A percentile compares a stretch with the other conserved stretches of the same genome.
These are phyloP conservation scores for Elegia similella DNA, from an alignment of 2,888 invertebrate species.

Conservation along the genomic window DNA sequence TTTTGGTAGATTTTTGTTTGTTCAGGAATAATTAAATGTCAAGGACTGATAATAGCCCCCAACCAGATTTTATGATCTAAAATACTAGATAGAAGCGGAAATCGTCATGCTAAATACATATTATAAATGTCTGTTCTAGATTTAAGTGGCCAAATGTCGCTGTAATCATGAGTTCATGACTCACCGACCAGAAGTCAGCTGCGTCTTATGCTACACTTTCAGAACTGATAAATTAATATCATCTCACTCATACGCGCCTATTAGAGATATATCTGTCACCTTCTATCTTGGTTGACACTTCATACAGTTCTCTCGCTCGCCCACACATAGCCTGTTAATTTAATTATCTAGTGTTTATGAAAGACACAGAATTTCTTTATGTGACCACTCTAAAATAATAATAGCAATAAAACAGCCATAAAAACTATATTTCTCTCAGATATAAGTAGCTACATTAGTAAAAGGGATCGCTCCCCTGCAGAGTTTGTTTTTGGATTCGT, in stretches of 20 bases:
- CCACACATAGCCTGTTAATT: slow-evolving; percentile 67
- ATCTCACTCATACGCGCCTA: slow-evolving; percentile 54
- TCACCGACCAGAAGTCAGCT: slow-evolving; percentile 61
- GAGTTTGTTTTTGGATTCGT: slow-evolving; percentile 19
- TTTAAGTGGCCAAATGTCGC: slow-evolving; percentile 27
- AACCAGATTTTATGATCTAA: slow-evolving; percentile 10
- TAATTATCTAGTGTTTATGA: slow-evolving; percentile 47
- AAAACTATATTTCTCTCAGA: background rate
- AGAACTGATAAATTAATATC: slow-evolving; percentile 50
- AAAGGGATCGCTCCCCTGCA: slow-evolving; percentile 18
- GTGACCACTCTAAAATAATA: background rate
- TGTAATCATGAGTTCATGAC: slow-evolving; percentile 52
- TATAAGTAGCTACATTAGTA: background rate
- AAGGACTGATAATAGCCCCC: slow-evolving; percentile 1
- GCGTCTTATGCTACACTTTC: slow-evolving; percentile 46
- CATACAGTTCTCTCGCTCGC: slow-evolving; percentile 49
- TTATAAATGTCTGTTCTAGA: slow-evolving; percentile 40
- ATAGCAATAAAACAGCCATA: background rate
- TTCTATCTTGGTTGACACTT: slow-evolving; percentile 47
- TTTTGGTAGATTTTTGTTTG: background rate
- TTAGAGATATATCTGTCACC: slow-evolving; percentile 49
- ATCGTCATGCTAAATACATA: slow-evolving; percentile 32
- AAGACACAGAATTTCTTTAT: background rate
- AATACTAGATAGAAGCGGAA: slow-evolving; percentile 22
- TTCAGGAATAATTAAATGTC: slow-evolving; percentile 1